These are phyloP conservation scores for Aplocera efformata DNA, from an alignment of 2,888 invertebrate species.

Conservation along the genomic window DNA sequence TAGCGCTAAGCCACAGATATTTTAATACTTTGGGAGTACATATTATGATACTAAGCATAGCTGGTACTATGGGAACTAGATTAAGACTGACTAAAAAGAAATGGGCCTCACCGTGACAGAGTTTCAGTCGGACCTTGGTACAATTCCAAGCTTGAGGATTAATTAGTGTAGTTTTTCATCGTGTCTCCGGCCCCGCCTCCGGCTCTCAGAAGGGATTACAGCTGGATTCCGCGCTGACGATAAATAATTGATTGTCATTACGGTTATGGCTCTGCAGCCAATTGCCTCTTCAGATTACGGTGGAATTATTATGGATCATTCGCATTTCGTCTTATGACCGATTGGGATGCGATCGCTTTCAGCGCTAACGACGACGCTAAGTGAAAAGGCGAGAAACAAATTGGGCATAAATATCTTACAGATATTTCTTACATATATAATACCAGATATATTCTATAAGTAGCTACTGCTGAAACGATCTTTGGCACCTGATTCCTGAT, in stretches of 20 bases:
- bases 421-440: too few species aligned
- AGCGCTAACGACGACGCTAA: background rate
- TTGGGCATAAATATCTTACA: too few species aligned
- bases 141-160: conserved; percentile 44
- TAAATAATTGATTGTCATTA: conserved; percentile 60
- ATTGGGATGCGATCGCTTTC: conserved; percentile 10
- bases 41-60: too few species aligned
- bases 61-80: too few species aligned
- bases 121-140: conserved; percentile 17
- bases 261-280: conserved; percentile 47
- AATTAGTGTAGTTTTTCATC: conserved; percentile 60
- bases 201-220: conserved; percentile 43
- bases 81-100: too few species aligned
- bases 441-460: too few species aligned
- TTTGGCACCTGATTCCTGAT: too few species aligned
- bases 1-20: too few species aligned
- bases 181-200: conserved; percentile 35
- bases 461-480: too few species aligned
- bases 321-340: conserved; percentile 19
- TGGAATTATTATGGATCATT: conserved; percentile 17
- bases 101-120: too few species aligned
- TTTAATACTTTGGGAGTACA: too few species aligned
- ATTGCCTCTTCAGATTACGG: conserved; percentile 38
- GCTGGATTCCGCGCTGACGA: conserved; percentile 46
- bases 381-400: too few species aligned